Percentiles rank a stretch among this genome's conserved stretches.
phyloP scores from a whole-genome alignment of 2,113 vertebrate species.

The Pedetes capensis region DNA sequence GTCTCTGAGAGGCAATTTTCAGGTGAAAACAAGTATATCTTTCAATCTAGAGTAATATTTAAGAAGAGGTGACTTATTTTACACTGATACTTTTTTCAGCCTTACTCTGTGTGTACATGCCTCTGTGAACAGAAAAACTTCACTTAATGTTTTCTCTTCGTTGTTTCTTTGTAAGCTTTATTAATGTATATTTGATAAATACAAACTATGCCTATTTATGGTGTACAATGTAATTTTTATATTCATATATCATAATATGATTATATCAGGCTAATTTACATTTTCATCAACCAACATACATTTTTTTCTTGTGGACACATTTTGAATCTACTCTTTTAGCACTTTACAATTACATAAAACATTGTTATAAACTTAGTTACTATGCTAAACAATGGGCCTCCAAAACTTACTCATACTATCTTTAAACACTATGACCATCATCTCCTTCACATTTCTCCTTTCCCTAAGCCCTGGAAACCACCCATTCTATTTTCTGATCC shows the following conservation, averaged over 20 bases:
- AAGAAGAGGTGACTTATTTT: background rate
- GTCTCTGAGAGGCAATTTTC: background rate
- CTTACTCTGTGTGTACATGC: background rate
- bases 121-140: background rate
- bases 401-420: background rate
- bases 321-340: background rate
- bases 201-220: background rate
- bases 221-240: background rate
- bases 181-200: background rate
- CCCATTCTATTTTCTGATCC: background rate
- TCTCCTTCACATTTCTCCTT: background rate
- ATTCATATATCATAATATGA: no score
- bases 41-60: conserved; percentile 1
- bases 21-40: background rate
- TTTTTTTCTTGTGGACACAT: background rate
- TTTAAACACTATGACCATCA: background rate
- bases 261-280: background rate
- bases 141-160: background rate
- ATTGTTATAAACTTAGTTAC: background rate
- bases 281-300: background rate
- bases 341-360: background rate
- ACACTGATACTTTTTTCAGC: background rate
- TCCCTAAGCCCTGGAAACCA: background rate
- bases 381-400: background rate
- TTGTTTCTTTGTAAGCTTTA: background rate